Conservation (phyloP, 2,888 invertebrate genomes). For the Adineta ricciae region DNA sequence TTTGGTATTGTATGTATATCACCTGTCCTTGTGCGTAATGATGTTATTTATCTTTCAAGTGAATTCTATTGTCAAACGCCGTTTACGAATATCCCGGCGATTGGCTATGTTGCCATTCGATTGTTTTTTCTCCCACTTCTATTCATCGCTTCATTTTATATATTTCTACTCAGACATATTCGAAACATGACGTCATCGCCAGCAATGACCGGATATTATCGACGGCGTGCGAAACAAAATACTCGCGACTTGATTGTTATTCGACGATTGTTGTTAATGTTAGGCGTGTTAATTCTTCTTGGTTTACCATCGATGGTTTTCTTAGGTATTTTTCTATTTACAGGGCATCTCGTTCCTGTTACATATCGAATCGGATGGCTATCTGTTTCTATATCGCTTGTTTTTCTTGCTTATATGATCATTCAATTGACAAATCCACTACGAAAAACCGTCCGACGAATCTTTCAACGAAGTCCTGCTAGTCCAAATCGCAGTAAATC, state of each 20-base stretch:
- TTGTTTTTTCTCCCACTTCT: background rate
- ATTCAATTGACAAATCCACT: background rate
- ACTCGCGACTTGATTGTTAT: background rate
- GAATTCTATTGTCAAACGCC: slow-evolving; percentile 19
- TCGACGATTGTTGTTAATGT: background rate
- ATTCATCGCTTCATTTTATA: background rate
- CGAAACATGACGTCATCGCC: background rate
- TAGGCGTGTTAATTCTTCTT: background rate
- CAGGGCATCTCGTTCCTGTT: background rate
- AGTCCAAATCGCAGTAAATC: background rate
- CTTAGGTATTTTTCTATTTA: background rate
- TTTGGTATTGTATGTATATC: background rate
- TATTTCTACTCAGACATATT: background rate
- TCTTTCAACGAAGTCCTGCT: background rate
- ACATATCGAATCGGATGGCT: slow-evolving; percentile 9
- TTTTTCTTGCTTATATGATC: background rate
- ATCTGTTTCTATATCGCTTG: background rate
- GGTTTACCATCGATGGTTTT: background rate
- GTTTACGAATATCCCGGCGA: background rate
- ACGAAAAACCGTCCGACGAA: background rate
- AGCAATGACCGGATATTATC: background rate
- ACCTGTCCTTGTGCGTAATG: background rate
- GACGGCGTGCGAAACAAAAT: background rate
- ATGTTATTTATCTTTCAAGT: background rate
- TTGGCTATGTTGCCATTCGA: background rate